Evolutionary conservation across 1,140 invertebrate genomes (phyloP), one percentile per base, ranked within the genome.

Genomic region (Bicyclus anynana): DNA sequence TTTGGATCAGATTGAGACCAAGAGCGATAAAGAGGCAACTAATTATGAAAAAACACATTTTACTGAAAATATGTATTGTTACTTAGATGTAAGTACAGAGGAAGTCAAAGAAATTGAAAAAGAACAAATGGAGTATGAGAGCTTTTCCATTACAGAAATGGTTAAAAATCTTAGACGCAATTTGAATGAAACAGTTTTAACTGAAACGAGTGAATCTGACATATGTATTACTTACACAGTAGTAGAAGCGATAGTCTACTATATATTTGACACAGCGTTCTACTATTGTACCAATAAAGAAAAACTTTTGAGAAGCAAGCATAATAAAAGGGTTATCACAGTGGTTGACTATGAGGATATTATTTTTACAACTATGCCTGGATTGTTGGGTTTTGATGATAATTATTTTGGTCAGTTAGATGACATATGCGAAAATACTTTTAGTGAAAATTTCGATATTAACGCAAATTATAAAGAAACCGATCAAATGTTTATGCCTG

Each of bases 301-400:
- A 44, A 66, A 54, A 26, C 2, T 7, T 17, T 17, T 44, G 16
- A 71, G 65, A 49, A 61, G 54, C 66, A 46, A 67, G 57, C 14
- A 65, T 48, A 14, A 2, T 40, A 84, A 85, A 61, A 72, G 57
- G 51, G 85, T 85, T 3, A 44, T 86, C 0, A 88, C 83, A 16
- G 70, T 88, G 16, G 83, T 74, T 10, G 85, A 88, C 59, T 49
- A 26, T 33, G 85, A 86, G 70, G 85, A 88, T 63, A 81, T 88
- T 40, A n/a, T 88, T 16, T 78, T 67, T 29, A 88, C 85, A 1
- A 71, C 84, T 5, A 50, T 55, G 9, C 47, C 56, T 37, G 29
- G 67, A 5, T 77, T 69, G 67, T n/a, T 59, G 9, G 53, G 51
- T 38, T 50, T 68, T 37, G 42, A 60, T 38, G 33, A 62, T 16